Evolutionary conservation across 2,113 vertebrate genomes (phyloP).

Genomic region (Ictalurus punctatus): DNA sequence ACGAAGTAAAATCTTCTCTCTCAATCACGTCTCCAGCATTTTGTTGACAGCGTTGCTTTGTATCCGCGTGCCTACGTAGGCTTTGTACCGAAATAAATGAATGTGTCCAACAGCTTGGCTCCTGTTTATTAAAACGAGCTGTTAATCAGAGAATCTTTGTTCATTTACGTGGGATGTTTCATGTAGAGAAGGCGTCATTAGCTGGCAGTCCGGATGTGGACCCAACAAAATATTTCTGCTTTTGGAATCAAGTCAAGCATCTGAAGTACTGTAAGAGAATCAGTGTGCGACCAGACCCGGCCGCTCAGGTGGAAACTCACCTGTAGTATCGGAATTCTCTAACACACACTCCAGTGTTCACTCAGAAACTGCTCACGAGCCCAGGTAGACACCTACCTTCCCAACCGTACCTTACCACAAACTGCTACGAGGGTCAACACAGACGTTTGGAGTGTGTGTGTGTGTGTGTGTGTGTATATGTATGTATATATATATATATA

Average conservation of each 20-base stretch:
- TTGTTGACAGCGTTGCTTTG: not conserved
- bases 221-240: not conserved
- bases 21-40: not conserved
- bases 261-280: not conserved
- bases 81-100: not conserved
- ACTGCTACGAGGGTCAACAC: too few species aligned
- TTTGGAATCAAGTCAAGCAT: not conserved
- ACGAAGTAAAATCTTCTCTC: not conserved
- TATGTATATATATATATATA: too few species aligned
- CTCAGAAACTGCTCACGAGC: too few species aligned
- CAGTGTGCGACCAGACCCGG: not conserved
- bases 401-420: too few species aligned
- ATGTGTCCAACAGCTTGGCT: not conserved
- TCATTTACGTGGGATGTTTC: not conserved
- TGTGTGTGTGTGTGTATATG: too few species aligned
- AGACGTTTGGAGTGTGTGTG: too few species aligned
- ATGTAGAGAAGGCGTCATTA: not conserved
- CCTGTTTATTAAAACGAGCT: not conserved
- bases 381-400: too few species aligned
- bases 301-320: too few species aligned
- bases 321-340: too few species aligned
- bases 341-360: too few species aligned
- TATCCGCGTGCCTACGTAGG: not conserved
- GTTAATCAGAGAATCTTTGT: conserved; percentile 3
- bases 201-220: not conserved